phyloP scores from a whole-genome alignment of 2,113 vertebrate species.

The Strix aluco region DNA sequence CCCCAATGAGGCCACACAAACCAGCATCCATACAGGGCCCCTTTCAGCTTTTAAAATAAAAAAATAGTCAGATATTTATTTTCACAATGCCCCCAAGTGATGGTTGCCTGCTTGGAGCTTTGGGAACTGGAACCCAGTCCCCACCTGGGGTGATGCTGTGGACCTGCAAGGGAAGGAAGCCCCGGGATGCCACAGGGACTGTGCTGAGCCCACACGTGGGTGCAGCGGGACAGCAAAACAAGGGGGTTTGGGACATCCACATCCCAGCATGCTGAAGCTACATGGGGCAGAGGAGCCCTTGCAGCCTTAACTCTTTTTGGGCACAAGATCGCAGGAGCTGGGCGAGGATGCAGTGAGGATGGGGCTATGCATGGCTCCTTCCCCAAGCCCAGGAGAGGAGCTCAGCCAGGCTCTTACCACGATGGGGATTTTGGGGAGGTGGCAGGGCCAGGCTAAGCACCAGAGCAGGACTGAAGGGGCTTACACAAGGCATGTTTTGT shows the following conservation, averaged over 20 bases:
- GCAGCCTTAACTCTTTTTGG: background rate
- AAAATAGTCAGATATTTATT: background rate
- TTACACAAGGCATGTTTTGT: slow-evolving; percentile 62
- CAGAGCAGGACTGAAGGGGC: background rate
- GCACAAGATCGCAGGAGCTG: background rate
- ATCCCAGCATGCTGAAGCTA: background rate
- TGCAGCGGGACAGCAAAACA: background rate
- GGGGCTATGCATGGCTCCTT: background rate
- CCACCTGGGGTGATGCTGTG: background rate
- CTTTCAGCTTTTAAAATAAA: background rate
- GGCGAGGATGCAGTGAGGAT: background rate
- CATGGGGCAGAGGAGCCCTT: background rate
- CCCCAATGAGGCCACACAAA: background rate
- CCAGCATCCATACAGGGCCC: rapidly evolving
- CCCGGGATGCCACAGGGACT: rapidly evolving
- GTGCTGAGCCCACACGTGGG: rapidly evolving
- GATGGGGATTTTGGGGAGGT: background rate
- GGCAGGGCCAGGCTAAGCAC: background rate
- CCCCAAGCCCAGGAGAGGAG: background rate
- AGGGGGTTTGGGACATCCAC: background rate
- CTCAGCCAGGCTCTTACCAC: background rate
- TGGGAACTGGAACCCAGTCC: background rate
- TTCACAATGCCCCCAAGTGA: background rate
- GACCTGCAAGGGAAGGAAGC: background rate
- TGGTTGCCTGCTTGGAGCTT: background rate